Percentiles rank a stretch among this genome's conserved stretches.
phyloP scores from a whole-genome alignment of 2,888 invertebrate species.

The Agrotis clavis region DNA sequence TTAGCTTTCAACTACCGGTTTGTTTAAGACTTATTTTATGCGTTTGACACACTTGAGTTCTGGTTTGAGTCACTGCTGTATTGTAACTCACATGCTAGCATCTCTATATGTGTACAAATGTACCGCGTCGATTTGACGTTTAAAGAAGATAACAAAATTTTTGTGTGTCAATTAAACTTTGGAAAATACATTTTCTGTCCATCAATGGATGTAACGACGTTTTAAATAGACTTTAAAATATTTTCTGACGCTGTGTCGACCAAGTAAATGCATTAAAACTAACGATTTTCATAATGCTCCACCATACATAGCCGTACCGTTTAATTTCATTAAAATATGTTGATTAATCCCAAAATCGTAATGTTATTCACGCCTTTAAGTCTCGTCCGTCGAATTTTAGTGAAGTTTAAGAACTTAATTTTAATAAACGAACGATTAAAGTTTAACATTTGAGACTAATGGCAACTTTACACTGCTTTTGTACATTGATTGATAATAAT shows the following conservation, averaged over 20 bases:
- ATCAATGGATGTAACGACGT: constrained; percentile 30
- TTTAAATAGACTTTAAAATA: constrained; percentile 30
- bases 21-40: constrained; percentile 75
- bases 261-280: constrained; percentile 44
- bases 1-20: constrained; percentile 82
- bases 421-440: constrained; percentile 64
- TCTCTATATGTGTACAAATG: constrained; percentile 11
- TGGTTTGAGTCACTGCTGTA: constrained; percentile 63
- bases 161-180: constrained; percentile 42
- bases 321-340: constrained; percentile 66
- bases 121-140: constrained; percentile 41
- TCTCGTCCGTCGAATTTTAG: constrained; percentile 50
- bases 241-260: constrained; percentile 24
- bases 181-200: constrained; percentile 19
- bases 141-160: constrained; percentile 32
- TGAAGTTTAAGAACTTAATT: constrained; percentile 60
- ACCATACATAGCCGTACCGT: constrained; percentile 42
- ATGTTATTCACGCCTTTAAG: constrained; percentile 65
- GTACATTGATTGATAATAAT: constrained; percentile 51
- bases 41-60: constrained; percentile 75
- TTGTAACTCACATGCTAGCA: constrained; percentile 57
- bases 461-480: constrained; percentile 48
- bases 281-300: constrained; percentile 45
- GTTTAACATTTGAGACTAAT: constrained; percentile 56
- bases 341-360: constrained; percentile 64